phyloP scores from a whole-genome alignment of 2,797 vertebrate species.

The Psittacula derbiana region DNA sequence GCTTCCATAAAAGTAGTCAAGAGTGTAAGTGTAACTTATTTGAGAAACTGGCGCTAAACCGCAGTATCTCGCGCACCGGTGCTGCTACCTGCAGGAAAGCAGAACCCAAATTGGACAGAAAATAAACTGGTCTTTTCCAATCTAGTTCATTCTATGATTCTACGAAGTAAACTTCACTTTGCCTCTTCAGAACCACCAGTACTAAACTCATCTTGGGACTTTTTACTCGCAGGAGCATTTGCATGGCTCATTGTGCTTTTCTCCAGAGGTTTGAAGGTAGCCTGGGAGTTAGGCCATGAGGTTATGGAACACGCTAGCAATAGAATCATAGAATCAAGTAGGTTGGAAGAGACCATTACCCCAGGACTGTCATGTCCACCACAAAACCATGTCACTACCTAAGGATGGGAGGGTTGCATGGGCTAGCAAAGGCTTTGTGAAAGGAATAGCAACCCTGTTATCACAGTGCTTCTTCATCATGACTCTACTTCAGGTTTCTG shows the following conservation, averaged over 20 bases:
- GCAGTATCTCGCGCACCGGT: fast-evolving
- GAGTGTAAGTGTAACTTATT: background rate
- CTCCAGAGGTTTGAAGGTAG: background rate
- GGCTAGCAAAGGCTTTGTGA: background rate
- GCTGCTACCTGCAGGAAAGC: background rate
- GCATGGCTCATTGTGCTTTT: background rate
- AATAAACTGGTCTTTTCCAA: background rate
- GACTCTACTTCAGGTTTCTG: background rate
- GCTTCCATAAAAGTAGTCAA: background rate
- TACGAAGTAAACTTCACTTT: background rate
- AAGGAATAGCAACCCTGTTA: background rate
- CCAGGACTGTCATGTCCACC: background rate
- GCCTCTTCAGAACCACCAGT: background rate
- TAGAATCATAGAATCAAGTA: background rate
- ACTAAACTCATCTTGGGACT: background rate
- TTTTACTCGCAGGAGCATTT: background rate
- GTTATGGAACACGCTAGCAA: background rate
- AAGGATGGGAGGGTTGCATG: background rate
- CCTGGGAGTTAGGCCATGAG: background rate
- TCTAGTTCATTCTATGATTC: background rate
- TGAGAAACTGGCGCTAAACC: background rate
- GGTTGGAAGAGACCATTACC: background rate
- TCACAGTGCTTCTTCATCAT: background rate
- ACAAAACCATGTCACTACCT: background rate
- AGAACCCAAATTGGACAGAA: background rate